phyloP scores from a whole-genome alignment of 2,888 invertebrate genomes.

The Creontiades dilutus region DNA sequence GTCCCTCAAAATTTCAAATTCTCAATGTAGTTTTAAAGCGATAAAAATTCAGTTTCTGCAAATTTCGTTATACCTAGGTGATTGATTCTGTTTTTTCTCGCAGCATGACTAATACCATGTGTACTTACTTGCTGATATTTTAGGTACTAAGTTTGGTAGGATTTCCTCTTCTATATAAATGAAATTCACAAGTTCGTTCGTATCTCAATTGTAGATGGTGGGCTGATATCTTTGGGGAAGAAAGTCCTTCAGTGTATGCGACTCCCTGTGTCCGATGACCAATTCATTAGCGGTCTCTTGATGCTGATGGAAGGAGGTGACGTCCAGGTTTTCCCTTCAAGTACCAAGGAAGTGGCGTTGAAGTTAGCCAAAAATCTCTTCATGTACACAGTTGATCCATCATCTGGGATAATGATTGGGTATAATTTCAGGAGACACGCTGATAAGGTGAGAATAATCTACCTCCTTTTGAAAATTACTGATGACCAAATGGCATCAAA shows the following conservation, averaged over 20 bases:
- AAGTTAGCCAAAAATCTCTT: conserved; percentile 82
- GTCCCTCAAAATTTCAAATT: too few species aligned
- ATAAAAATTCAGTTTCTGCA: too few species aligned
- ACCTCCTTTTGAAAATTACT: too few species aligned
- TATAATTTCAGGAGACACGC: conserved; percentile 81
- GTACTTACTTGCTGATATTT: too few species aligned
- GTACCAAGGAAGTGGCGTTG: conserved; percentile 80
- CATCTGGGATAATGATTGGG: conserved; percentile 83
- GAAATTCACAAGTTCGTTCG: too few species aligned
- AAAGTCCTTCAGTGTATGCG: conserved; percentile 87
- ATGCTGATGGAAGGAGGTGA: conserved; percentile 85
- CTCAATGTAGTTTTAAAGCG: too few species aligned
- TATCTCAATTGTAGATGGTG: conserved; percentile 79
- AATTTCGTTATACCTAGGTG: too few species aligned
- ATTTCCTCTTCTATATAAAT: too few species aligned
- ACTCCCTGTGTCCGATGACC: conserved; percentile 85
- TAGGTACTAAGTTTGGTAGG: too few species aligned
- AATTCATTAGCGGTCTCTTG: conserved; percentile 88
- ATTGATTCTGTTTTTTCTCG: too few species aligned
- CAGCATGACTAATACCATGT: too few species aligned
- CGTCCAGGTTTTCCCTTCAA: conserved; percentile 85
- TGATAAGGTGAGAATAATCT: conserved; percentile 77
- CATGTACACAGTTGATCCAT: conserved; percentile 83
- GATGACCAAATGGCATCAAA: too few species aligned
- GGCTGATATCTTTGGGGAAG: conserved; percentile 81